Evolutionary conservation across 2,888 invertebrate genomes (phyloP), one percentile per base, ranked within the genome.

Genomic region (Drosophila percnosoma): DNA sequence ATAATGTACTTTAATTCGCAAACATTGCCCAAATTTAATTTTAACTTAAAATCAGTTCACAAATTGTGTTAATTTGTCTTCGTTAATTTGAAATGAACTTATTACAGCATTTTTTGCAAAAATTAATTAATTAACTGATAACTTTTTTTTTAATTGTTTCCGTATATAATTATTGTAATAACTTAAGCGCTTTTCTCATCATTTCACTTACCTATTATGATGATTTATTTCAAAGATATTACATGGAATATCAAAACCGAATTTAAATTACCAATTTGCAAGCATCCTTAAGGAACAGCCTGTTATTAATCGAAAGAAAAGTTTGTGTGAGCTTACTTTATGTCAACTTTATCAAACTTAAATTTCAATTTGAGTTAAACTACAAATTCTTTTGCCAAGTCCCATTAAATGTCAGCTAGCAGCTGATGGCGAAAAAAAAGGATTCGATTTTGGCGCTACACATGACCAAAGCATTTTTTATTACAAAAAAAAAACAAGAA

Each of bases 381-480:
- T n/a, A n/a, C 40, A 42, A 52, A n/a, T 45, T 36, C 15, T 15
- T 53, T n/a, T 21, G 5, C 4, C 29, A 51, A 55, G 45, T 42
- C 36, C 29, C n/a, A 66, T 70, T 65, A 59, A 70, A 49, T 49
- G 21, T 18, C 10, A 7, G 57, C 40, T 48, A 52, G 34, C 66
- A 64, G 51, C 48, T 76, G 64, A 80, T 71, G 76, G 55, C 18
- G 8, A 45, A 10, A 27, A 45, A 65, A 65, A 66, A 21, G 57
- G 48, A 62, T 71, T 59, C 67, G 52, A 29, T 34, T 63, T 70
- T 40, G 38, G 8, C 7, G 40, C 53, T 57, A n/a, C 65, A 63
- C 62, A 81, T 78, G 82, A 53, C 65, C 58, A 33, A 58, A 57
- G 31, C 27, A 61, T 57, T 77, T 88, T 89, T 82, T 87, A 84